Evolutionary conservation across 2,113 vertebrate species (phyloP).

Genomic region (Cygnus buccinator): DNA sequence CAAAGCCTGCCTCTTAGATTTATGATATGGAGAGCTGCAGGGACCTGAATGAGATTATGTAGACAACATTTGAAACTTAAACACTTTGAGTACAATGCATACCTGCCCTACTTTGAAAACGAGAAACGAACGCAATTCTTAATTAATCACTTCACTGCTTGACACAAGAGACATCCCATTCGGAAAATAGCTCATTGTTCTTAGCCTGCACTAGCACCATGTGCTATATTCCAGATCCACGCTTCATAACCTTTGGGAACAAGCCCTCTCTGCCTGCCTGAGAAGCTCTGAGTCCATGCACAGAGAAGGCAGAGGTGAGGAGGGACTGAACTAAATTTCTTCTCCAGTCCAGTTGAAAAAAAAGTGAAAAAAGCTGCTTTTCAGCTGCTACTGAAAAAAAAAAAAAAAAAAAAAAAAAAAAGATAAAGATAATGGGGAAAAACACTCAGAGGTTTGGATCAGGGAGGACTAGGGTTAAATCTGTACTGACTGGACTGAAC

Average conservation of each 20-base stretch:
- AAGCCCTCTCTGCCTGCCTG: background rate
- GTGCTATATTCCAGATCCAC: background rate
- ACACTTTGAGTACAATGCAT: background rate
- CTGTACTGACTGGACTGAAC: too few relatives aligned
- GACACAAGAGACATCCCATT: background rate
- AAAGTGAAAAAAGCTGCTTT: too few relatives aligned
- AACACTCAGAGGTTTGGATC: background rate
- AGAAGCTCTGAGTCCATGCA: accelerated
- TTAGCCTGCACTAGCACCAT: background rate
- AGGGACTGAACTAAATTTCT: background rate
- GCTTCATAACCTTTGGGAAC: background rate
- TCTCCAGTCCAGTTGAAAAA: background rate
- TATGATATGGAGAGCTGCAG: background rate
- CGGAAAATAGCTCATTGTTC: background rate
- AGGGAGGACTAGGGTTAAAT: background rate
- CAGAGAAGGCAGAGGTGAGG: background rate
- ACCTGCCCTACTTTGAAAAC: background rate
- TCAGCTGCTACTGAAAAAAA: too few relatives aligned
- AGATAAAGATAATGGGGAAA: background rate
- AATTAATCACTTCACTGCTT: background rate
- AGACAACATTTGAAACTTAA: background rate
- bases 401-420: too few relatives aligned
- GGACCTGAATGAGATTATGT: background rate
- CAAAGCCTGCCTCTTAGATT: background rate
- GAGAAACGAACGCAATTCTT: background rate